phyloP scores from a whole-genome alignment of 2,113 vertebrate species.

The Physeter macrocephalus region DNA sequence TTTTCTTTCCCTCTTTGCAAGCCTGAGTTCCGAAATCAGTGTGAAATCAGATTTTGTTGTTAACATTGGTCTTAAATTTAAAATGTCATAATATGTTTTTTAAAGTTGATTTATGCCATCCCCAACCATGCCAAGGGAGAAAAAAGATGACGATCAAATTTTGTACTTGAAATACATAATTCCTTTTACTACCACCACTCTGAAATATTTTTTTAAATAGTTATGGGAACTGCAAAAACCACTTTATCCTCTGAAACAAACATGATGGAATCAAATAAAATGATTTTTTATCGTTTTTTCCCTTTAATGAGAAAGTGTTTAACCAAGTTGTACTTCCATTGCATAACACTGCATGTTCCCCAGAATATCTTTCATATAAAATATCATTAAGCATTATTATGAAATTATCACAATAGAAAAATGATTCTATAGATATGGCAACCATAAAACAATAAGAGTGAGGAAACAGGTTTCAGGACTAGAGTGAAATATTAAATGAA shows the following conservation, averaged over 20 bases:
- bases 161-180: not conserved
- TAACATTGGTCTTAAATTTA: not conserved
- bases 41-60: not conserved
- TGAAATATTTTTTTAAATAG: not conserved
- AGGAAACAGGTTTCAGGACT: not conserved
- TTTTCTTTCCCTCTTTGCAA: not conserved
- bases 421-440: not conserved
- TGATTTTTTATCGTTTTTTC: not conserved
- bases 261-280: not conserved
- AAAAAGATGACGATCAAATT: not conserved
- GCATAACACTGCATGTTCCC: not conserved
- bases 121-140: not conserved
- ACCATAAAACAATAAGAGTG: not conserved
- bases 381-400: not conserved
- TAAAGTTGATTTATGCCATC: not conserved
- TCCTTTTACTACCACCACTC: not conserved
- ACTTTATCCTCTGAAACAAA: not conserved
- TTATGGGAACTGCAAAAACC: not conserved
- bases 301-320: not conserved
- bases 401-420: not conserved
- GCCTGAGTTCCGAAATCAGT: not conserved
- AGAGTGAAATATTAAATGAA: not conserved
- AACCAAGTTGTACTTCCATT: not conserved
- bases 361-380: not conserved
- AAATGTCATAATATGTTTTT: not conserved